Base-by-base conservation (phyloP, 2,113 vertebrate species). In the Australoheros scitulus region DNA sequence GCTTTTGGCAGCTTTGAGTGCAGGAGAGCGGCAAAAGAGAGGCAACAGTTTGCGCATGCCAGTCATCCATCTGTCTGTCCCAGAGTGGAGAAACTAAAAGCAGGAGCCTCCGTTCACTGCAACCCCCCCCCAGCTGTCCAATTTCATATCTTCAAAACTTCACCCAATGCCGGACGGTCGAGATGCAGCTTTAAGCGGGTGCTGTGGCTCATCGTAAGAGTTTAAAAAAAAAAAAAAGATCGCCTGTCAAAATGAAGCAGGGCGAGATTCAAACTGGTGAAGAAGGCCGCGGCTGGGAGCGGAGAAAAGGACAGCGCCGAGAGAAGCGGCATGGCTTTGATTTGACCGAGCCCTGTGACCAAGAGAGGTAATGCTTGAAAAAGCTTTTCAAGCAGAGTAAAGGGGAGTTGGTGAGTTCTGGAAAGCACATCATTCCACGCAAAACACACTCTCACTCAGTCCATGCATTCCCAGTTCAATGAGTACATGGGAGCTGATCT, bases 341-440 rank as follows among this genome's bases (percentile, higher is more conserved):
- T 83, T 89, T 86, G 86, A 87, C 64, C 50, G 82, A 95, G 92
- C 94, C 94, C 93, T 95, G 92, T 92, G 88, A 87, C 83, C 68
- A 83, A 87, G 85, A 88, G 84, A 92, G 88, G 87, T 83, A 90
- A 90, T 91, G 75, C 90, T 84, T 86, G 87, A 82, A 91, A 91
- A 88, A 83, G 81, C 84, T 84, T 88, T 79, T 83, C 34, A 90
- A 90, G 90, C 90, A 70, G 84, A 88, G 82, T 91, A 91, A 93
- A 93, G 88, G 90, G 83, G 78, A 10, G 32, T 77, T 29, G 76
- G 76, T 61, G 72, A 61, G 80, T 32, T 55, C 13, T 79, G 57
- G 56, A 75, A 70, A 86, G 79, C 29, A 26, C 84, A 9, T 20
- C 56, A 50, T 76, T 47, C 24, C 77, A 38, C 58, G 43, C 76